Conservation (phyloP, 2,113 vertebrate genomes). For the Podarcis raffonei region DNA sequence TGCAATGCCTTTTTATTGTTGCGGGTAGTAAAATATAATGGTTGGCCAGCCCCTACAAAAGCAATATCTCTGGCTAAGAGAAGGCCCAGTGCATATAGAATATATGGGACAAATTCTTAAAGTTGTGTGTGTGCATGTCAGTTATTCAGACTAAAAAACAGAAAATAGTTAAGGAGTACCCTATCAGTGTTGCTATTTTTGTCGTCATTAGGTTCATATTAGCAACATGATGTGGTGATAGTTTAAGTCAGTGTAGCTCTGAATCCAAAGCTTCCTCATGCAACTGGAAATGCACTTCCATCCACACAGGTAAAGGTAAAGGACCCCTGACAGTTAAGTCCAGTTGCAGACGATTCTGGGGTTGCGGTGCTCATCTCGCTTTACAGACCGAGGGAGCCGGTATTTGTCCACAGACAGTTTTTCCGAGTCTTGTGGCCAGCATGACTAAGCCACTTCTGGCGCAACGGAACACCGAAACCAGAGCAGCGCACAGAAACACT, state of each 20-base stretch:
- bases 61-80: background rate
- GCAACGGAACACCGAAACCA: too few species aligned
- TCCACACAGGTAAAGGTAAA: too few species aligned
- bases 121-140: background rate
- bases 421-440: too few species aligned
- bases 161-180: background rate
- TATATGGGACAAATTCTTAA: background rate
- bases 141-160: background rate
- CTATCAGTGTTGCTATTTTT: background rate
- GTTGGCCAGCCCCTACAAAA: background rate
- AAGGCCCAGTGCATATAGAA: background rate
- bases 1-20: background rate
- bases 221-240: background rate
- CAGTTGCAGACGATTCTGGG: too few species aligned
- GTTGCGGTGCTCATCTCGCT: too few species aligned
- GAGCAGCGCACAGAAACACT: too few species aligned
- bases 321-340: too few species aligned
- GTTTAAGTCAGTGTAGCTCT: background rate
- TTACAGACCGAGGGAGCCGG: too few species aligned
- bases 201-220: background rate
- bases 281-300: too few species aligned
- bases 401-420: too few species aligned
- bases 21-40: background rate
- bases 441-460: too few species aligned
- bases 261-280: too few species aligned